phyloP scores from a whole-genome alignment of 37 sponge, comb jelly and placozoan species.

The Tethya wilhelma region DNA sequence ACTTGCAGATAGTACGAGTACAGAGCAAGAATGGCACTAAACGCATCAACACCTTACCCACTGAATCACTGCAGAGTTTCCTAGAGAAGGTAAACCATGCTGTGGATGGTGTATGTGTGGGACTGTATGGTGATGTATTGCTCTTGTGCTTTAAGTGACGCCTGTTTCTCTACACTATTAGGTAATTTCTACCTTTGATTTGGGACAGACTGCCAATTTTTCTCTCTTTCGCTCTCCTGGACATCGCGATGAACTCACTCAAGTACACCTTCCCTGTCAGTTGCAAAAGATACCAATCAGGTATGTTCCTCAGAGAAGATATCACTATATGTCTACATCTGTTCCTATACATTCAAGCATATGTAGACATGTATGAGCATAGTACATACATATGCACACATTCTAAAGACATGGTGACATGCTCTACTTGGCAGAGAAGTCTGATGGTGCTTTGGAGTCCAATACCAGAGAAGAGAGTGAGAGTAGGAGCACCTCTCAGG shows the following conservation, averaged over 20 bases:
- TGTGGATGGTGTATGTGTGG: no score
- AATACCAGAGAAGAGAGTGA: not conserved
- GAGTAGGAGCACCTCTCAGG: not conserved
- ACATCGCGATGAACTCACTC: slow-evolving; percentile 22
- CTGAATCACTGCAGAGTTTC: slow-evolving; percentile 51
- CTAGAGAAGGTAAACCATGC: slow-evolving; percentile 45
- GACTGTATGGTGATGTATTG: no score
- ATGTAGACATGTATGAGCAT: not conserved
- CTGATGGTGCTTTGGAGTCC: not conserved
- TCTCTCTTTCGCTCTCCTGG: slow-evolving; percentile 37
- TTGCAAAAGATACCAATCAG: slow-evolving; percentile 50
- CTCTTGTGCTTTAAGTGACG: no score
- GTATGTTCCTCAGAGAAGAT: slow-evolving; percentile 6
- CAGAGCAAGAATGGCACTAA: slow-evolving; percentile 82
- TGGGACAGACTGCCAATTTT: slow-evolving; percentile 19
- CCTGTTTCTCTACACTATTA: not conserved
- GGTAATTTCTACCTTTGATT: slow-evolving; percentile 13
- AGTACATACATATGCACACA: not conserved
- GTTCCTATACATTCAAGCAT: not conserved
- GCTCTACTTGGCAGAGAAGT: slow-evolving; percentile 57
- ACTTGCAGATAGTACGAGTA: slow-evolving; percentile 71
- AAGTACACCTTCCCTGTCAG: slow-evolving; percentile 10
- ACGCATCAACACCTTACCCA: slow-evolving; percentile 47
- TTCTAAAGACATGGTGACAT: slow-evolving; percentile 77
- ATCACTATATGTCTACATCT: not conserved